Percentiles rank a stretch among this genome's conserved stretches.
Conservation (phyloP, 1,140 invertebrate genomes). For the Diprion similis region DNA sequence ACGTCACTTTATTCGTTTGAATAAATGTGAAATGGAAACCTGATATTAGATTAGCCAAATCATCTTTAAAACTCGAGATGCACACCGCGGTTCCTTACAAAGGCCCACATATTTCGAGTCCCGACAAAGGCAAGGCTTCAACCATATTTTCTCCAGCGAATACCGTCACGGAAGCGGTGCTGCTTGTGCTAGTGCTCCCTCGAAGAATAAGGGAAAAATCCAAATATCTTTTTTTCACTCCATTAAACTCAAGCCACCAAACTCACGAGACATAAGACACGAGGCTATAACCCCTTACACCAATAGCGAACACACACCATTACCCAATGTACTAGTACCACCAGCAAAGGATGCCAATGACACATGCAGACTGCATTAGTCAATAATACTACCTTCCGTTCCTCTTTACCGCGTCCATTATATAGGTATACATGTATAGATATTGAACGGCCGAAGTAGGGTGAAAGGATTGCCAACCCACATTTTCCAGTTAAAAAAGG, state of each 20-base stretch:
- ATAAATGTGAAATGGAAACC: conserved; percentile 3
- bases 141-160: not conserved
- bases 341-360: conserved; percentile 33
- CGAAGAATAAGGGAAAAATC: not conserved
- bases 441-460: too few relatives aligned
- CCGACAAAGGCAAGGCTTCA: conserved; percentile 1
- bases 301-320: not conserved
- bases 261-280: not conserved
- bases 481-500: not conserved
- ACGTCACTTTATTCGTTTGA: not conserved
- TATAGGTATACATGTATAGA: too few relatives aligned
- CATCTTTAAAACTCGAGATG: not conserved
- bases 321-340: not conserved
- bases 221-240: not conserved
- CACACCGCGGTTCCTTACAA: not conserved
- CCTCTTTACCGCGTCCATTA: not conserved
- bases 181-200: not conserved
- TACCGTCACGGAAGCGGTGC: not conserved
- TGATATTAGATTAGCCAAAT: conserved; percentile 5
- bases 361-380: conserved; percentile 37
- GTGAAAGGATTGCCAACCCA: not conserved
- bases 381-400: conserved; percentile 27
- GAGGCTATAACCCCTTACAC: not conserved
- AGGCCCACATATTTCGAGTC: not conserved
- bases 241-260: not conserved